These are phyloP conservation scores for Capra hircus DNA, from an alignment of 2,113 vertebrate species.

Conservation along the genomic window DNA sequence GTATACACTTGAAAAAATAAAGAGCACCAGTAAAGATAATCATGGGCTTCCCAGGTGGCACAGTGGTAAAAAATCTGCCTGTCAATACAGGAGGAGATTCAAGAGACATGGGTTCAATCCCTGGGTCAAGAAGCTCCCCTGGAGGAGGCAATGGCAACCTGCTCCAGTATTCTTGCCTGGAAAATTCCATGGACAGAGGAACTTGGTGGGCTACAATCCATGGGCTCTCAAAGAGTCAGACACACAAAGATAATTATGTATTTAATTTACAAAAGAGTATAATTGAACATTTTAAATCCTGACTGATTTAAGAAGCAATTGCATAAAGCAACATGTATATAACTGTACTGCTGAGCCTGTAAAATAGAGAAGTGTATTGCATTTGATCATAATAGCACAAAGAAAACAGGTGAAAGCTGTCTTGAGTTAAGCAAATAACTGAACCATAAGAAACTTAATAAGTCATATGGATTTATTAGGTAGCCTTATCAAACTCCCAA, in stretches of 20 bases:
- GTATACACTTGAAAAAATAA: background rate
- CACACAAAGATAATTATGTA: background rate
- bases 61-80: background rate
- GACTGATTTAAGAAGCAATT: background rate
- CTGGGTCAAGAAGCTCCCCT: background rate
- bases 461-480: background rate
- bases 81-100: background rate
- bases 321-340: background rate
- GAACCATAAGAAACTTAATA: background rate
- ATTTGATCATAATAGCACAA: background rate
- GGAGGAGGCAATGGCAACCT: background rate
- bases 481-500: background rate
- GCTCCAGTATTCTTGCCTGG: background rate
- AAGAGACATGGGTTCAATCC: background rate
- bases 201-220: background rate
- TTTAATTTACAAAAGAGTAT: background rate
- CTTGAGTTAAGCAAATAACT: background rate
- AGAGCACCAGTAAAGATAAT: background rate
- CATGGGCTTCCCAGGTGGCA: background rate
- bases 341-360: background rate
- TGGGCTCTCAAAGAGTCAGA: background rate
- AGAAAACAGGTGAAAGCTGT: background rate
- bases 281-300: background rate
- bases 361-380: background rate
- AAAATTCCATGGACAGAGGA: background rate